phyloP scores from a whole-genome alignment of 1,140 invertebrate species.

The Drosophila virilis region DNA sequence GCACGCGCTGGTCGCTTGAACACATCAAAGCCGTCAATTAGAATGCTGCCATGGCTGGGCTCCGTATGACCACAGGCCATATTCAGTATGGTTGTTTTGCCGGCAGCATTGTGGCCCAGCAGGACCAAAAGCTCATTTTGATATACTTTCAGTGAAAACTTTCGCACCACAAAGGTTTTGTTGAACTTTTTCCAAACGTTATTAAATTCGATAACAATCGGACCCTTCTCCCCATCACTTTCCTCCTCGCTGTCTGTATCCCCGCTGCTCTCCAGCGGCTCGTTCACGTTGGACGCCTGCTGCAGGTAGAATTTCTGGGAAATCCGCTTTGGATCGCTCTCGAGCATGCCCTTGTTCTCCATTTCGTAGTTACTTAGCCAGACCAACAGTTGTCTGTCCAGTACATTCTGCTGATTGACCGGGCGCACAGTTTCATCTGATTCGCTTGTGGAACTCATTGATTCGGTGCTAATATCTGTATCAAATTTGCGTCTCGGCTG shows the following conservation, averaged over 20 bases:
- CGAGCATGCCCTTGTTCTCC: no score
- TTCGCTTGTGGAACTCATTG: background rate
- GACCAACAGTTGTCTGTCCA: background rate
- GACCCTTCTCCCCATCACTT: background rate
- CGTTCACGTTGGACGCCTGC: background rate
- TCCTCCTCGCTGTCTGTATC: background rate
- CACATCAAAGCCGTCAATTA: constrained; percentile 24
- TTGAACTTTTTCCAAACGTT: constrained; percentile 45
- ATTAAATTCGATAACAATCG: constrained; percentile 28
- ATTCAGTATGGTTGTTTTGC: constrained; percentile 48
- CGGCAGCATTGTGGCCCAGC: constrained; percentile 52
- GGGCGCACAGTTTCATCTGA: background rate
- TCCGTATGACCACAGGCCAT: constrained; percentile 28
- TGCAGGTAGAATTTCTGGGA: background rate
- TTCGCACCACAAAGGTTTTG: constrained; percentile 23
- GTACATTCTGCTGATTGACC: background rate
- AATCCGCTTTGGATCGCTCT: background rate
- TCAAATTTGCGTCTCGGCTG: background rate
- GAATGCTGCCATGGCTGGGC: constrained; percentile 30
- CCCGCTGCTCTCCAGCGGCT: background rate
- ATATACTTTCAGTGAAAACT: constrained; percentile 37
- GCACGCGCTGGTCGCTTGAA: background rate
- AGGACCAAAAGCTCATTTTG: constrained; percentile 49
- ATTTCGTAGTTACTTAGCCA: background rate
- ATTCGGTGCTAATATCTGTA: background rate